Conservation (phyloP, 2,888 invertebrate species). For the Lycocerus yunnanus region DNA sequence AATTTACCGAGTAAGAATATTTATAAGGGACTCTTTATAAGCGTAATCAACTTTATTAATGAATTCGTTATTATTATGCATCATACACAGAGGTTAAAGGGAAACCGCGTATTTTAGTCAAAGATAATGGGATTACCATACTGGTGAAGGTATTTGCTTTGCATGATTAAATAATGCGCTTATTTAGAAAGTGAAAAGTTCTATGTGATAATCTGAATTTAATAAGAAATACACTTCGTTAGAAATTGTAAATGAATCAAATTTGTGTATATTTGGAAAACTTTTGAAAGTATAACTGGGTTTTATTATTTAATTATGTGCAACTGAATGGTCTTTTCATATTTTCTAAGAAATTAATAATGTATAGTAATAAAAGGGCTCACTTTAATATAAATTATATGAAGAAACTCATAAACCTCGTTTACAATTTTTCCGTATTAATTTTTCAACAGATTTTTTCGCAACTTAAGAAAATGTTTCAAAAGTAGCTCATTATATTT, state of each 20-base stretch:
- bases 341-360: not conserved
- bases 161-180: slow-evolving; percentile 21
- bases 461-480: not conserved
- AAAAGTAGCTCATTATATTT: not conserved
- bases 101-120: slow-evolving; percentile 23
- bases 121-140: slow-evolving; percentile 22
- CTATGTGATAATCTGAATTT: slow-evolving; percentile 14
- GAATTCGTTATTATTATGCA: slow-evolving; percentile 18
- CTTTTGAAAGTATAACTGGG: not conserved
- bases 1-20: not conserved
- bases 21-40: not conserved
- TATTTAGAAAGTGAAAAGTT: slow-evolving; percentile 17
- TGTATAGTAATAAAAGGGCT: not conserved
- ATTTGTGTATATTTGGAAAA: not conserved
- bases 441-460: not conserved
- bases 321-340: slow-evolving; percentile 2
- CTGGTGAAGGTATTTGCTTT: slow-evolving; percentile 18
- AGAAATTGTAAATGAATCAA: not conserved
- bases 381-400: not conserved
- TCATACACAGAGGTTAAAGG: slow-evolving; percentile 20
- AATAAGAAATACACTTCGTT: slow-evolving; percentile 12
- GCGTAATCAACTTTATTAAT: slow-evolving; percentile 7
- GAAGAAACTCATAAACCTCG: not conserved
- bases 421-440: not conserved
- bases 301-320: slow-evolving; percentile 9